Percentiles rank a stretch among this genome's conserved stretches.
Evolutionary conservation across 1,140 invertebrate species (phyloP).

Genomic region (Tetramorium parvispinum): DNA sequence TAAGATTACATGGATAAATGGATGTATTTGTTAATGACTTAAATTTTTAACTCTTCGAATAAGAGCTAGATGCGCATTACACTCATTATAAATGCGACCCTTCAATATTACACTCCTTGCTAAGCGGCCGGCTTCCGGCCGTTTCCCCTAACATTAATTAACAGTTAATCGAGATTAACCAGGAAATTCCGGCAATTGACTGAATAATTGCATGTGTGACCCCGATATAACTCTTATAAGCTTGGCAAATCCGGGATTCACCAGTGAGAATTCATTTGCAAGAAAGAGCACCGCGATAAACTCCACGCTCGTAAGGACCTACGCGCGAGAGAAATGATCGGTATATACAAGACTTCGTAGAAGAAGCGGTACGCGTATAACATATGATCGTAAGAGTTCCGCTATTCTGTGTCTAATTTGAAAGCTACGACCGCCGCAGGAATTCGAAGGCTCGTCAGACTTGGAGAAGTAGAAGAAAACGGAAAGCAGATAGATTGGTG

Average conservation of each 20-base stretch:
- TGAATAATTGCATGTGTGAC: slow-evolving; percentile 20
- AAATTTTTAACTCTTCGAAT: slow-evolving; percentile 10
- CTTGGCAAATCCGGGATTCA: neutral
- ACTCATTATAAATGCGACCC: slow-evolving; percentile 10
- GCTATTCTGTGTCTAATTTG: slow-evolving; percentile 40
- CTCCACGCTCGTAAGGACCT: neutral
- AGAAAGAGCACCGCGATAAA: slow-evolving; percentile 12
- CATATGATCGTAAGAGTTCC: slow-evolving; percentile 18
- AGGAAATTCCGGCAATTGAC: slow-evolving; percentile 22
- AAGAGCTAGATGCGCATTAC: slow-evolving; percentile 2
- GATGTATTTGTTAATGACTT: neutral
- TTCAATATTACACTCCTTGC: slow-evolving; percentile 17
- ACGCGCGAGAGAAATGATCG: neutral
- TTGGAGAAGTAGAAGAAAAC: neutral
- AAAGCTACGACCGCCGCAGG: slow-evolving; percentile 7
- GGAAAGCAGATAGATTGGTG: neutral
- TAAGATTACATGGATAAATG: neutral
- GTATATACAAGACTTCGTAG: neutral
- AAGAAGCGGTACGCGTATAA: slow-evolving; percentile 10
- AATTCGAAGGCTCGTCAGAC: slow-evolving; percentile 16
- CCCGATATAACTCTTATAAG: neutral
- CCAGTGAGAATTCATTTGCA: neutral
- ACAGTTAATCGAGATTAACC: slow-evolving; percentile 44
- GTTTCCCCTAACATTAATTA: slow-evolving; percentile 46
- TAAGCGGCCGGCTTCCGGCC: slow-evolving; percentile 1